phyloP scores from a whole-genome alignment of 2,888 invertebrate genomes.

The Empis stercorea region DNA sequence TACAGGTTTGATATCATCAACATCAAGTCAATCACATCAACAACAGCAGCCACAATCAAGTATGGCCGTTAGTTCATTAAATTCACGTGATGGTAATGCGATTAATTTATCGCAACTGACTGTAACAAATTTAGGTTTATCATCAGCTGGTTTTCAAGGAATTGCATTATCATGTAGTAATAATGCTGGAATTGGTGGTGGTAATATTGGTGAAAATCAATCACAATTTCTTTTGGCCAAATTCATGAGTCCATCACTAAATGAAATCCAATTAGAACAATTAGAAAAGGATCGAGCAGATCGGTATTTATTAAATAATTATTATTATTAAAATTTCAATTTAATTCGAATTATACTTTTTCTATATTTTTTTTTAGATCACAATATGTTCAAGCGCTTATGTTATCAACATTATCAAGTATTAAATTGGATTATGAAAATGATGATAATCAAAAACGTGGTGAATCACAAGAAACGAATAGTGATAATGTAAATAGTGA shows the following conservation, averaged over 20 bases:
- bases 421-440: slow-evolving; percentile 18
- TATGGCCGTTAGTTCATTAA: slow-evolving; percentile 30
- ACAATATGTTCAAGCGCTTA: slow-evolving; percentile 56
- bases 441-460: slow-evolving; percentile 20
- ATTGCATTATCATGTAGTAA: not conserved
- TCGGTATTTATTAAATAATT: slow-evolving; percentile 30
- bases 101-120: slow-evolving; percentile 21
- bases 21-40: slow-evolving; percentile 19
- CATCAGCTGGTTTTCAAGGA: slow-evolving; percentile 11
- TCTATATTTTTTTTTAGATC: slow-evolving; percentile 21
- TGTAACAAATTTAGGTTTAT: slow-evolving; percentile 21
- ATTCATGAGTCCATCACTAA: slow-evolving; percentile 41
- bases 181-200: slow-evolving; percentile 22
- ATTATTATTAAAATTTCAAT: not conserved
- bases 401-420: slow-evolving; percentile 46
- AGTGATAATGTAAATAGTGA: slow-evolving; percentile 36
- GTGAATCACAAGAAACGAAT: slow-evolving; percentile 23
- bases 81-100: slow-evolving; percentile 26
- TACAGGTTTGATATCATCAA: slow-evolving; percentile 20
- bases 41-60: slow-evolving; percentile 28
- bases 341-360: not conserved
- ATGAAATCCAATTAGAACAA: slow-evolving; percentile 40
- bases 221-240: slow-evolving; percentile 36
- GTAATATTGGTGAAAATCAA: slow-evolving; percentile 20
- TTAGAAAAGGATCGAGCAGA: slow-evolving; percentile 47